Conservation (phyloP, 2,113 vertebrate genomes). For the Thamnaconus septentrionalis region DNA sequence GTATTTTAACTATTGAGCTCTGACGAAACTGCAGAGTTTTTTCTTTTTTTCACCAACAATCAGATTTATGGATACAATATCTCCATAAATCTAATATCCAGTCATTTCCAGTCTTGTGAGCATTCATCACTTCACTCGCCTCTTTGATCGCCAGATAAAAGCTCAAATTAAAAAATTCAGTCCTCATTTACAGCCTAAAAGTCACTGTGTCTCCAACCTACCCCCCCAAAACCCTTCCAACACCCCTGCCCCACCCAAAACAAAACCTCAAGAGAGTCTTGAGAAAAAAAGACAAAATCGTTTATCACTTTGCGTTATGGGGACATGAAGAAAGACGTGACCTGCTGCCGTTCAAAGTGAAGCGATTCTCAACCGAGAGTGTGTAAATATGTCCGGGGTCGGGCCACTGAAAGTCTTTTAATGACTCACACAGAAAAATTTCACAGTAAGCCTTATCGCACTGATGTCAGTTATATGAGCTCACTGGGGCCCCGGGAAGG, state of each 20-base stretch:
- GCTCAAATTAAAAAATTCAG: conserved; percentile 7
- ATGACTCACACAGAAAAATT: conserved; percentile 39
- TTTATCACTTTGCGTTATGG: too few relatives aligned
- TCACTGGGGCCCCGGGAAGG: background rate
- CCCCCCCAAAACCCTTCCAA: too few relatives aligned
- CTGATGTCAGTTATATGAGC: conserved; percentile 14
- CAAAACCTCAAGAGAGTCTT: background rate
- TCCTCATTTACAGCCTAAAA: conserved; percentile 1
- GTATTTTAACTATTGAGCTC: too few relatives aligned
- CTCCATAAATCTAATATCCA: too few relatives aligned
- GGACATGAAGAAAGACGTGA: too few relatives aligned
- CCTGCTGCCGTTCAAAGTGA: conserved; percentile 1
- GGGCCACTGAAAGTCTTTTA: conserved; percentile 36
- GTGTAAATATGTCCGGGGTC: conserved; percentile 20
- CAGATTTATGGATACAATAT: too few relatives aligned
- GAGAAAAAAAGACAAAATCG: too few relatives aligned
- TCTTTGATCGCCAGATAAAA: conserved; percentile 15
- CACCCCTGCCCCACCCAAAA: background rate
- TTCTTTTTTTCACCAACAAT: too few relatives aligned
- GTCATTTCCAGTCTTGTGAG: too few relatives aligned
- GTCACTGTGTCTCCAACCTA: background rate
- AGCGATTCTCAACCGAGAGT: background rate
- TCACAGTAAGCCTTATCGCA: conserved; percentile 9
- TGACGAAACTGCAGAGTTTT: too few relatives aligned
- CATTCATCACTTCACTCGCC: background rate